phyloP scores from a whole-genome alignment of 2,888 invertebrate species.

The Callyntrura sp. region DNA sequence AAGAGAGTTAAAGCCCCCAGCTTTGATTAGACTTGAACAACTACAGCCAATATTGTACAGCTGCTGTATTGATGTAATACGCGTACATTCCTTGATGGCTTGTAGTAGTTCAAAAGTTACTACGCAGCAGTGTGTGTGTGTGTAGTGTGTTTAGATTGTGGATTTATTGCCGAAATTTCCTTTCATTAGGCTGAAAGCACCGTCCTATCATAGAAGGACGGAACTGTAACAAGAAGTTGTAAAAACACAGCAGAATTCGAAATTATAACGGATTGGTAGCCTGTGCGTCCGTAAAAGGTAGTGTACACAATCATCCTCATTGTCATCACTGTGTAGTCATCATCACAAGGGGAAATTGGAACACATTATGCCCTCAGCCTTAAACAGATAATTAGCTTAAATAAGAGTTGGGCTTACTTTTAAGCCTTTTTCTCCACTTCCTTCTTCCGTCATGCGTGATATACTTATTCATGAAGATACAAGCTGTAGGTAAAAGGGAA shows the following conservation, averaged over 20 bases:
- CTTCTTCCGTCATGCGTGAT: conserved; percentile 49
- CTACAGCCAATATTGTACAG: too few relatives aligned
- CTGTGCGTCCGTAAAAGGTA: neutral
- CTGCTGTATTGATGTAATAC: too few relatives aligned
- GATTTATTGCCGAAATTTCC: neutral
- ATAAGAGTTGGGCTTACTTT: conserved; percentile 7
- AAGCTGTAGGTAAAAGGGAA: conserved; percentile 15
- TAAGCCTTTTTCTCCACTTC: conserved; percentile 44
- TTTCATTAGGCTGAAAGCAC: conserved; percentile 39
- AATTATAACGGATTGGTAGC: neutral
- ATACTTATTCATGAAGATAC: conserved; percentile 62
- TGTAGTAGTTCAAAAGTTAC: too few relatives aligned
- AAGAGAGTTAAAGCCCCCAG: too few relatives aligned
- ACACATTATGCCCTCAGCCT: conserved; percentile 6
- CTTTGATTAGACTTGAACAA: too few relatives aligned
- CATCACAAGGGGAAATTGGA: neutral
- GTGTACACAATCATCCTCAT: too few relatives aligned
- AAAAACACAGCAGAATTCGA: neutral
- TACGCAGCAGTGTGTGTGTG: too few relatives aligned
- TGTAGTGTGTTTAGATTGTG: neutral
- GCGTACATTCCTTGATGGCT: too few relatives aligned
- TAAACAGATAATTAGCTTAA: conserved; percentile 36
- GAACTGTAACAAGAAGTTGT: conserved; percentile 7
- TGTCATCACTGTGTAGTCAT: neutral
- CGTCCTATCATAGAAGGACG: neutral